Evolutionary conservation across 2,888 invertebrate genomes (phyloP), one percentile per base, ranked within the genome.

Genomic region (Cryptocephalus primarius): DNA sequence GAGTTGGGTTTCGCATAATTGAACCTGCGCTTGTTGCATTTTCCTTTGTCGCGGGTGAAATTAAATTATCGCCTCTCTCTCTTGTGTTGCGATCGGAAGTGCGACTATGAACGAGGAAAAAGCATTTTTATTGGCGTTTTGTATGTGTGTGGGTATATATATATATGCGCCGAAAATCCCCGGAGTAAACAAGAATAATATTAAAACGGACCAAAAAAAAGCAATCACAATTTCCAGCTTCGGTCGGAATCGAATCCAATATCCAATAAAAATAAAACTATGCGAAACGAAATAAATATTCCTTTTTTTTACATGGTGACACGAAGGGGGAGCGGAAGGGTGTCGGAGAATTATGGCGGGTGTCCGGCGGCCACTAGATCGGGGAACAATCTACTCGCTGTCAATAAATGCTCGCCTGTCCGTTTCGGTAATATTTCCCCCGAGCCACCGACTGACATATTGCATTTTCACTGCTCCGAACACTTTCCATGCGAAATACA

Each of bases 321-420:
- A 50, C 45, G 47, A 50, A 34, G 43, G 54, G 55, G 48, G 48
- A 49, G 49, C 36, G 42, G 9, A 43, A 52, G 57, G 59, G 60
- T 58, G 62, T 60, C 59, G 59, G 60, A 65, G 67, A 69, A 63
- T 69, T 68, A 68, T 68, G 64, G 68, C 65, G 62, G 62, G 61
- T 63, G 67, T 66, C 66, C 66, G 58, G 64, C 62, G 66, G 63
- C 64, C 63, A 65, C 59, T 63, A 63, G 67, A 68, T 68, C 64
- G 68, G 63, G 61, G 67, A 66, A 69, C 68, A 67, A 69, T 69
- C 67, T 67, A 67, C 63, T 63, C 60, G 61, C 66, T 69, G 68
- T 69, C 70, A 68, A 70, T 69, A 69, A 69, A 69, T 62, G 65
- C 62, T 62, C 60, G 43, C 34, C 36, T 59, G 63, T 61, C 62